phyloP scores from a whole-genome alignment of 2,888 invertebrate species.

The Campoplex capitator region DNA sequence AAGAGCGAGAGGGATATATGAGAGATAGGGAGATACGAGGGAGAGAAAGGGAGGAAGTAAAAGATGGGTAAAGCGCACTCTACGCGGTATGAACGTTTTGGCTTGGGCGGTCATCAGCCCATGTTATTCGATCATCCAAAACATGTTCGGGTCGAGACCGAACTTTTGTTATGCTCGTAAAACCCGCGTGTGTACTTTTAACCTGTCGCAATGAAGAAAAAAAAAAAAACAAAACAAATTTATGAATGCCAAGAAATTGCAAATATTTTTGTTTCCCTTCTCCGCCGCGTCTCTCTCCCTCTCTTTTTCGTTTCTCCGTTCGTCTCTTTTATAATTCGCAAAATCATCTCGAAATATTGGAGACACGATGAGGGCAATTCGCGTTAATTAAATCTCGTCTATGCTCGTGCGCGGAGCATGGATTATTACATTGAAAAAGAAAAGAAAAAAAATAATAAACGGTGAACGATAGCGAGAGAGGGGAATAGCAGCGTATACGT shows the following conservation, averaged over 20 bases:
- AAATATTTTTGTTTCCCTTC: not conserved
- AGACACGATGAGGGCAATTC: slow-evolving; percentile 38
- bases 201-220: slow-evolving; percentile 29
- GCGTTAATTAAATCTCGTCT: slow-evolving; percentile 67
- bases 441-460: slow-evolving; percentile 20
- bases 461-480: slow-evolving; percentile 43
- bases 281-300: not conserved
- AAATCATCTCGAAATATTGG: not conserved
- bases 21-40: slow-evolving; percentile 49
- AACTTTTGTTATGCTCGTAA: slow-evolving; percentile 20
- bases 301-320: not conserved
- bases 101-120: slow-evolving; percentile 73
- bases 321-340: not conserved
- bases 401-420: slow-evolving; percentile 65
- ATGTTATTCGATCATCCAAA: slow-evolving; percentile 80
- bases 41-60: slow-evolving; percentile 57
- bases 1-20: slow-evolving; percentile 21
- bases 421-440: slow-evolving; percentile 40
- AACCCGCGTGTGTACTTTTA: slow-evolving; percentile 51
- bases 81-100: slow-evolving; percentile 73
- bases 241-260: not conserved
- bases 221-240: not conserved
- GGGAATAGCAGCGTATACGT: not conserved
- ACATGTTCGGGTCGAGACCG: slow-evolving; percentile 76
- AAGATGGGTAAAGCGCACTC: slow-evolving; percentile 70